These are phyloP conservation scores for Andrena minutula DNA, from an alignment of 2,888 invertebrate species.

Conservation along the genomic window DNA sequence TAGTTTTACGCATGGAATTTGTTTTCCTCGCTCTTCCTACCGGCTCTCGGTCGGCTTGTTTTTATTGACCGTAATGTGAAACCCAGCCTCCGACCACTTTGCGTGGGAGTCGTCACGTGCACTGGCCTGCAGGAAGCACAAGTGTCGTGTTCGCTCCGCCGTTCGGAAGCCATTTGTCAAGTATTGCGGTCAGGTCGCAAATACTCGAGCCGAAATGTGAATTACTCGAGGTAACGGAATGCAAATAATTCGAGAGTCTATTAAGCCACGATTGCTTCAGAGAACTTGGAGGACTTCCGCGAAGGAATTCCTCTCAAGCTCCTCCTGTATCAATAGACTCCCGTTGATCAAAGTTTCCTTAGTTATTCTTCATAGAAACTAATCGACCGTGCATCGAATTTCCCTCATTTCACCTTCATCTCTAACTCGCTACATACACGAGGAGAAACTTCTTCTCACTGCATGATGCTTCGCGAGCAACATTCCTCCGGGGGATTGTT, in stretches of 20 bases:
- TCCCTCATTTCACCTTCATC: too few relatives aligned
- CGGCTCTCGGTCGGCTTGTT: constrained; percentile 62
- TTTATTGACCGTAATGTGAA: constrained; percentile 77
- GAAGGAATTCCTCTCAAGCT: not conserved
- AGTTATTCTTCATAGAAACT: not conserved
- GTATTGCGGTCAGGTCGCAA: not conserved
- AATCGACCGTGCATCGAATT: too few relatives aligned
- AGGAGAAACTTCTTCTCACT: too few relatives aligned
- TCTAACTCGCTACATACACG: too few relatives aligned
- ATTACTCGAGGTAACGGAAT: not conserved
- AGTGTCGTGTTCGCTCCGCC: constrained; percentile 24
- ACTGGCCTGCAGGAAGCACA: constrained; percentile 33
- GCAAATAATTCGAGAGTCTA: too few relatives aligned
- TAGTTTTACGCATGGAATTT: constrained; percentile 75
- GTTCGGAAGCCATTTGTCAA: constrained; percentile 7
- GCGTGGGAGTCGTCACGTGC: constrained; percentile 63
- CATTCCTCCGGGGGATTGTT: too few relatives aligned
- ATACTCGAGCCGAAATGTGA: not conserved
- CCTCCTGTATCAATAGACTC: not conserved
- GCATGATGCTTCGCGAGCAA: too few relatives aligned
- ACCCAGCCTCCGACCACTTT: constrained; percentile 73
- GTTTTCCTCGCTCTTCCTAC: constrained; percentile 58
- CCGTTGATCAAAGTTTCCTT: not conserved
- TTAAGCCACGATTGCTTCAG: too few relatives aligned
- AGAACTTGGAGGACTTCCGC: too few relatives aligned